Base-by-base conservation (phyloP, 2,888 invertebrate genomes). In the Drosophila kanekoi region DNA sequence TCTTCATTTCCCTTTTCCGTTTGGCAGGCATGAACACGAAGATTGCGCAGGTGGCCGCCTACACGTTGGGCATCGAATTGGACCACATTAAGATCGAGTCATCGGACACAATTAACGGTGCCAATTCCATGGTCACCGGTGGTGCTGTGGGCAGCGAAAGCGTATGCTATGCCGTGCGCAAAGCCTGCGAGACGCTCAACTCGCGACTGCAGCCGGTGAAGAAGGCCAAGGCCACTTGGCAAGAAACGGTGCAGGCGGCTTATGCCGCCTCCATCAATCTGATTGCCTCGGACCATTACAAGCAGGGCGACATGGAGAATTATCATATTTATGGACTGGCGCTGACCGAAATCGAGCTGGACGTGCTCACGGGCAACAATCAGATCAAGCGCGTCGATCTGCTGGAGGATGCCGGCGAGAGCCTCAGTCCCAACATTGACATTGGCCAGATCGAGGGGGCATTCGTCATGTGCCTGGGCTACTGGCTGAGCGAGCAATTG, bases 381-480 rank as follows among this genome's bases (percentile, higher is more conserved):
- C 93, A 95, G 70, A 91, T 96, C 11, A 91, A 89, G 14, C 93
- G 96, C 72, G 96, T 96, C 0, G 96, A 96, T 90, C 90, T 96
- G 11, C 90, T 96, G 3, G 96, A 96, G 91, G 96, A 96, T 87
- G 94, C 94, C 11, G 96, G 96, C 9, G 93, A 94, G 74, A 96
- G 96, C 90, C 91, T 96, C 59, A 96, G 94, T 92, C 96, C 96
- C 2, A 92, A 94, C 82, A 93, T 96, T 44, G 96, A 96, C 90
- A 92, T 96, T 51, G 96, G 95, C 5, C 96, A 97, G 93, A 94
- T 96, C 13, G 96, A 96, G 92, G 97, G 97, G 0, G 96, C 96
- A 0, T 96, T 96, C 77, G 92, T 96, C 0, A 96, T 96, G 96
- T 96, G 93, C 41, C 92, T 93, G 14, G 97, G 97, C 1, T 96